Conservation (phyloP, 2,888 invertebrate species). For the Proisotoma minuta region DNA sequence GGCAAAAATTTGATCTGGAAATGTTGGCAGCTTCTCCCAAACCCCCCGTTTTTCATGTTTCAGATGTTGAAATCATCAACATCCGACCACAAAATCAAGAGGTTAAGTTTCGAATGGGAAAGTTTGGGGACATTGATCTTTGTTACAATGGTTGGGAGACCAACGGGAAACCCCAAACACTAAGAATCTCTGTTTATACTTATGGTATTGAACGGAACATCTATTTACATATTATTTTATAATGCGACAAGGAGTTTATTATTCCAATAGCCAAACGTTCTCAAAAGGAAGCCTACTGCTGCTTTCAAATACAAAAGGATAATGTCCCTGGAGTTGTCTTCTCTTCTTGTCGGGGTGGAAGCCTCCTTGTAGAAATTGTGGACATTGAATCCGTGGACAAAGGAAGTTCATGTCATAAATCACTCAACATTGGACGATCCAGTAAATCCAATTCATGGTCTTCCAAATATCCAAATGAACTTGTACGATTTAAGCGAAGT, state of each 20-base stretch:
- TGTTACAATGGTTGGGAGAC: conserved; percentile 24
- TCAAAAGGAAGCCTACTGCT: conserved; percentile 11
- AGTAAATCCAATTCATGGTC: too few relatives aligned
- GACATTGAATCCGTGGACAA: conserved; percentile 15
- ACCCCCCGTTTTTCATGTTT: conserved; percentile 8
- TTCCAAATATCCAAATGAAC: too few relatives aligned
- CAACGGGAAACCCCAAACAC: conserved; percentile 2
- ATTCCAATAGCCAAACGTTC: not conserved
- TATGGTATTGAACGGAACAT: conserved; percentile 8
- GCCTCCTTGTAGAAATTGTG: conserved; percentile 12
- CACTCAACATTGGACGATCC: too few relatives aligned
- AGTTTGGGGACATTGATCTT: conserved; percentile 6
- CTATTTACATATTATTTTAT: not conserved
- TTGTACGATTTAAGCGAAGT: not conserved
- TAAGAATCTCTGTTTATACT: conserved; percentile 7
- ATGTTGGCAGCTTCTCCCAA: not conserved
- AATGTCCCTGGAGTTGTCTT: conserved; percentile 15
- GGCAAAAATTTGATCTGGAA: conserved; percentile 22
- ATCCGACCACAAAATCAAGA: conserved; percentile 10
- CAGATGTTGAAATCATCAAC: conserved; percentile 19
- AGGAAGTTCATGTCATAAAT: too few relatives aligned
- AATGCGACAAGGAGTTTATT: not conserved
- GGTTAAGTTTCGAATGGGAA: conserved; percentile 13
- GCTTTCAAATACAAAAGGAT: conserved; percentile 11
- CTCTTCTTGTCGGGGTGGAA: conserved; percentile 9